phyloP scores from a whole-genome alignment of 2,797 vertebrate genomes.

The Clamator glandarius region DNA sequence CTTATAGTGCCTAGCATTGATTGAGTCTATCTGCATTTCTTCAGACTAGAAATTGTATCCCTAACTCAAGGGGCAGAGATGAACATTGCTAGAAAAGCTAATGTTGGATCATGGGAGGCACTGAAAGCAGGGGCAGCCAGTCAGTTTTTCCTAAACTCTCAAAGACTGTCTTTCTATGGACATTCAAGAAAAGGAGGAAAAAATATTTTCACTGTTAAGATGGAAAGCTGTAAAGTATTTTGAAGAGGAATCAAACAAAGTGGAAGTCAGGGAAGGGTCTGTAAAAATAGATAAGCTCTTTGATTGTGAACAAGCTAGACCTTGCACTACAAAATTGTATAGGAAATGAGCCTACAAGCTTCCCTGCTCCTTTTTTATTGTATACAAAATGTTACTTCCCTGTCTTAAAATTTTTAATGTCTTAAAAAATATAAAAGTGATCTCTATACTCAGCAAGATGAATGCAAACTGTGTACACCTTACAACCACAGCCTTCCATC shows the following conservation, averaged over 20 bases:
- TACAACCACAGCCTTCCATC: not conserved
- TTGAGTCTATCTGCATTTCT: not conserved
- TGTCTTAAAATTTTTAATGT: not conserved
- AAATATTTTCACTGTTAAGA: not conserved
- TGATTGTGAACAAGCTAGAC: not conserved
- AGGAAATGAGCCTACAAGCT: not conserved
- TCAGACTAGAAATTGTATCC: not conserved
- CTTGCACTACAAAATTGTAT: not conserved
- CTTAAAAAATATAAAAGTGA: not conserved
- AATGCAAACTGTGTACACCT: not conserved
- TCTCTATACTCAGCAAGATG: not conserved
- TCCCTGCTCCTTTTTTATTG: fast-evolving
- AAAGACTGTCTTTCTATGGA: not conserved
- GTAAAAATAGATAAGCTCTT: not conserved
- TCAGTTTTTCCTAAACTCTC: not conserved
- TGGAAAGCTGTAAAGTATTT: not conserved
- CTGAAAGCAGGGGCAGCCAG: not conserved
- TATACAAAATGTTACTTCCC: not conserved
- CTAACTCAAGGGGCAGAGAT: not conserved
- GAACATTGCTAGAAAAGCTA: not conserved
- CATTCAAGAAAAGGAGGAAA: not conserved
- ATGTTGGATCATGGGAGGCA: not conserved
- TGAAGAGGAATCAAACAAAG: not conserved
- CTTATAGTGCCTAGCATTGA: not conserved
- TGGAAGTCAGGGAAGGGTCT: not conserved